phyloP scores from a whole-genome alignment of 2,888 invertebrate genomes.

The Drosophila paramelanica region DNA sequence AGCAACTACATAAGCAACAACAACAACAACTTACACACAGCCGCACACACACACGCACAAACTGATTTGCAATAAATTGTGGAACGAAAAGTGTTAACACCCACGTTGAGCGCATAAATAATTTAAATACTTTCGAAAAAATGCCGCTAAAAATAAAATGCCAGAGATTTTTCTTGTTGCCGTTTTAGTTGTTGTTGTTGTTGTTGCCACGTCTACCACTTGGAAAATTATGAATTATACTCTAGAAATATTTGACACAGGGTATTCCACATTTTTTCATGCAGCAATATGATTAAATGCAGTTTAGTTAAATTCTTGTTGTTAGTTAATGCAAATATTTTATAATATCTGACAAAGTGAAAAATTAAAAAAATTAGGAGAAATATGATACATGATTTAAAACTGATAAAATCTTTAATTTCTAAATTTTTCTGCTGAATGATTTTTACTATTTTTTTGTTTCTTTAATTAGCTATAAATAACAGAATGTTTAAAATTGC shows the following conservation, averaged over 20 bases:
- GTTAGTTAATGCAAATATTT: no score
- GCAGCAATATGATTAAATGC: not conserved
- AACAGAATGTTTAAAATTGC: not conserved
- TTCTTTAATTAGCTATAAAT: conserved; percentile 2
- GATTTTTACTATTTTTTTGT: not conserved
- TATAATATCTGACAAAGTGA: no score
- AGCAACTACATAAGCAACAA: conserved; percentile 28
- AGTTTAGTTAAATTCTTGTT: no score
- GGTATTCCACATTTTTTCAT: not conserved
- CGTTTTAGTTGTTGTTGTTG: conserved; percentile 7
- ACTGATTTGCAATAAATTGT: conserved; percentile 75
- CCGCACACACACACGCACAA: conserved; percentile 17
- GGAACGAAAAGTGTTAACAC: conserved; percentile 71
- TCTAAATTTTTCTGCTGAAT: no score
- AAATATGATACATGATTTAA: no score
- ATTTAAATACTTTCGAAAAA: conserved; percentile 71
- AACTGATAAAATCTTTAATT: no score
- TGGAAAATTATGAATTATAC: conserved; percentile 45
- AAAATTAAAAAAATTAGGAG: no score
- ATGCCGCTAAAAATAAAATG: conserved; percentile 63
- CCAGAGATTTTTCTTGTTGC: conserved; percentile 32
- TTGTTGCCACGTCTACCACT: not conserved
- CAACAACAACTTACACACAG: conserved; percentile 17
- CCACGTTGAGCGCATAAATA: conserved; percentile 74
- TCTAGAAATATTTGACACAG: not conserved